These are phyloP conservation scores for Artemia sp. DNA, from an alignment of 2,888 invertebrate genomes.

Conservation along the genomic window DNA sequence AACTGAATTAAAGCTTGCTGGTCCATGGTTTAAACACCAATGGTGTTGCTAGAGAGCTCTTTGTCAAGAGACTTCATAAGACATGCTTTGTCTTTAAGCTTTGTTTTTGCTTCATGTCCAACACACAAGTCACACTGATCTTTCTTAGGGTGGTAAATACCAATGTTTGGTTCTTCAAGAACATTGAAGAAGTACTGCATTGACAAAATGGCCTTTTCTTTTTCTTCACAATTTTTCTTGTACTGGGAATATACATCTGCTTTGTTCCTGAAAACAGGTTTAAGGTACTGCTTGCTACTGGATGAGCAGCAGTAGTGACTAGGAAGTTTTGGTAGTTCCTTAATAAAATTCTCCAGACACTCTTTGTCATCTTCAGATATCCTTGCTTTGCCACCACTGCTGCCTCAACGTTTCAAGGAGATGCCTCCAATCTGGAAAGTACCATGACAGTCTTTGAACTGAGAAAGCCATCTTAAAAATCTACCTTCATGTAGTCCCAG, in stretches of 20 bases:
- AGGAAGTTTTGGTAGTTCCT: conserved; percentile 1
- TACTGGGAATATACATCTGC: neutral
- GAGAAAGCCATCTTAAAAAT: too few relatives aligned
- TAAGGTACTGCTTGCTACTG: neutral
- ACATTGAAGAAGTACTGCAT: conserved; percentile 11
- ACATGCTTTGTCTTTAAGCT: conserved; percentile 21
- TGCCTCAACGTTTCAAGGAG: conserved; percentile 5
- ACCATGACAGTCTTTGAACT: neutral
- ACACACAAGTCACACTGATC: conserved; percentile 26
- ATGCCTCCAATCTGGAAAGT: neutral
- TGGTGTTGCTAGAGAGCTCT: neutral
- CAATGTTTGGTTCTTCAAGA: neutral
- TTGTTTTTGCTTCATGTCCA: conserved; percentile 19
- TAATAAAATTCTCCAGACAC: neutral
- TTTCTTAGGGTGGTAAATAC: conserved; percentile 22
- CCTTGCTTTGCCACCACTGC: conserved; percentile 4
- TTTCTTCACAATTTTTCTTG: conserved; percentile 1
- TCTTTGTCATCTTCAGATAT: neutral
- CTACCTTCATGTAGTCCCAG: too few relatives aligned
- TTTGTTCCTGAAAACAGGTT: neutral
- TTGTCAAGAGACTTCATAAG: neutral
- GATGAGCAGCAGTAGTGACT: conserved; percentile 5
- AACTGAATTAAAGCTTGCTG: neutral
- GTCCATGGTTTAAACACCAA: neutral
- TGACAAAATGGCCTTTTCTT: neutral